Base-by-base conservation (phyloP, 2,113 vertebrate genomes). In the Papio anubis region DNA sequence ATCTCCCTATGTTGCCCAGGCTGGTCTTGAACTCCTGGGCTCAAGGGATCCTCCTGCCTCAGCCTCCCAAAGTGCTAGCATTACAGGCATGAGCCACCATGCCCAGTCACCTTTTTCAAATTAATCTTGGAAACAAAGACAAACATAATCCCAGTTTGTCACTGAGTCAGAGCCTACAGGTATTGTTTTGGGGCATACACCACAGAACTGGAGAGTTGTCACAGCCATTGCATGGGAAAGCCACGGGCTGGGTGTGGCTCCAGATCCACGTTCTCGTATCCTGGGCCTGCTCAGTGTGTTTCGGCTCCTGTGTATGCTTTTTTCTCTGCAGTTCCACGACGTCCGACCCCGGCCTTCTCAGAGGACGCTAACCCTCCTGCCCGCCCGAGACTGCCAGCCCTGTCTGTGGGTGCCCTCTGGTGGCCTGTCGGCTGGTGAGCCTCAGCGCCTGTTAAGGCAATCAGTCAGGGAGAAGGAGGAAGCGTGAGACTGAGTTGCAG, bases 391-490 rank as follows among this genome's bases (percentile, higher is more conserved):
- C 76, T 70, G 40, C 17, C 21, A 27, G 55, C 8, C 84, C 83
- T 97, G 97, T 96, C 81, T 94, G 23, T 4, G 95, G 73, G 84
- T 35, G 94, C 98, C 98, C 97, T 92, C 98, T 98, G 86, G 94
- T 97, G 97, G 93, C 50, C 30, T 13, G 1, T 68, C 20, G 6
- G 2, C 66, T 78, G n/a, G 81, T 72, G n/a, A 72, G 50, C 43
- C 21, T 57, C 59, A 43, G 21, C 11, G 50, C 72, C 78, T 82
- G n/a, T 35, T 55, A 68, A 59, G 30, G 43, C 21, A 57, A 82
- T 43, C 9, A 11, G 70, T 45, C 78, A 40, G 48, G 50, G 40
- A 38, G 79, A 72, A 32, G n/a, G 10, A 2, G 20, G 75, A 38
- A 79, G 43, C 4, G 1, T 13, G 50, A 78, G 70, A 59, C 14